phyloP scores from a whole-genome alignment of 2,797 vertebrate species.

The Setipinna tenuifilis region DNA sequence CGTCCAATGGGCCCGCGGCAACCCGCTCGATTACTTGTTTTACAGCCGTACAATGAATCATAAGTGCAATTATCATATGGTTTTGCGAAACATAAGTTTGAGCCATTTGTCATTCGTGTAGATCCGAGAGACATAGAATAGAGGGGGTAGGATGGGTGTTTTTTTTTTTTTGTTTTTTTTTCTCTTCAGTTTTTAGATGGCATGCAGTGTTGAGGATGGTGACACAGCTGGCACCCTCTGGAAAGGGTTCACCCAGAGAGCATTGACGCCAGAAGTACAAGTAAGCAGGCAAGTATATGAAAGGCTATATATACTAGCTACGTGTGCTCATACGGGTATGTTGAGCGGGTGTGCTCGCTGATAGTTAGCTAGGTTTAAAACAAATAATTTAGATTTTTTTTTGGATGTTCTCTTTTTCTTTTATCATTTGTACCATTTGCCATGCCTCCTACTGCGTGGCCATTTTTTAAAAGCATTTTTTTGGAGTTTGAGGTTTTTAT shows the following conservation, averaged over 20 bases:
- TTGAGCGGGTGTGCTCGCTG: conserved; percentile 70
- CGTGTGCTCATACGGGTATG: conserved; percentile 83
- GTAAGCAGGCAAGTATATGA: conserved; percentile 61
- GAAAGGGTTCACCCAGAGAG: conserved; percentile 63
- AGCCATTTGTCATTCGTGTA: conserved; percentile 71
- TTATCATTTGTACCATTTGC: conserved; percentile 35
- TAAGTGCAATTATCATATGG: conserved; percentile 99
- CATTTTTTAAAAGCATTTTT: neutral
- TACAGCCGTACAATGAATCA: conserved; percentile 85
- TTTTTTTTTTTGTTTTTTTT: conserved; percentile 27
- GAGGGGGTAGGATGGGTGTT: conserved; percentile 10
- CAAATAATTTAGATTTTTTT: conserved; percentile 39
- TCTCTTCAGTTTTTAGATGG: conserved; percentile 61
- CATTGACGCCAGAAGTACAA: conserved; percentile 67
- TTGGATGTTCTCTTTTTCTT: conserved; percentile 21
- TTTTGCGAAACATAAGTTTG: conserved; percentile 72
- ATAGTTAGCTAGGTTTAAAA: conserved; percentile 68
- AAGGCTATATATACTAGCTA: conserved; percentile 55
- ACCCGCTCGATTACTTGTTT: conserved; percentile 82
- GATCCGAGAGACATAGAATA: conserved; percentile 54
- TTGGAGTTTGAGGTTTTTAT: conserved; percentile 6
- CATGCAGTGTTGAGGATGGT: conserved; percentile 62
- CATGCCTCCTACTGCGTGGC: conserved; percentile 16
- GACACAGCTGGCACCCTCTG: conserved; percentile 53
- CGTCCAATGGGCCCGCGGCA: conserved; percentile 75